phyloP scores from a whole-genome alignment of 1,140 invertebrate species.

The Philopotamus ludificatus region DNA sequence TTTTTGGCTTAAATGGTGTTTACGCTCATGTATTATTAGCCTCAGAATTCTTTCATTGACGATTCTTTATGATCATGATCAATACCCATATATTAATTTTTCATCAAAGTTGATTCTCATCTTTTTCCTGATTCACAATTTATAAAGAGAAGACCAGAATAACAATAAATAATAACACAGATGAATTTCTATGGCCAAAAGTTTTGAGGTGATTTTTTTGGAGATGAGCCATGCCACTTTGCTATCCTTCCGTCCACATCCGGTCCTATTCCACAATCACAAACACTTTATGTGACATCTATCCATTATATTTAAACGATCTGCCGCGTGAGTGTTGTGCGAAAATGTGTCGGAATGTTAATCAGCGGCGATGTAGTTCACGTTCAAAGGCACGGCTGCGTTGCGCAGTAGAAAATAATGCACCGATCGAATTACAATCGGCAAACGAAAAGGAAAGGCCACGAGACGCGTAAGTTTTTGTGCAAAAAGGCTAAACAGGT shows the following conservation, averaged over 20 bases:
- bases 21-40: too few species aligned
- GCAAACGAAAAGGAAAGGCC: conserved; percentile 12
- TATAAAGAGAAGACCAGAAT: too few species aligned
- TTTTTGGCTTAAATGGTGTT: too few species aligned
- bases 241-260: background rate
- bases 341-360: background rate
- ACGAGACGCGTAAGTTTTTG: background rate
- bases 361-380: background rate
- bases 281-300: background rate
- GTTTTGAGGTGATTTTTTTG: too few species aligned
- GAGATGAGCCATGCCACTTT: background rate
- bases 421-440: background rate
- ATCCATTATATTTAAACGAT: background rate
- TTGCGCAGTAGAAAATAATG: background rate
- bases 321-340: background rate
- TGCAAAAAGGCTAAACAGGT: conserved; percentile 4
- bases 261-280: background rate
- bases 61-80: too few species aligned
- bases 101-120: too few species aligned
- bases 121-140: too few species aligned
- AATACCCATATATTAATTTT: too few species aligned
- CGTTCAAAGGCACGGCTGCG: conserved; percentile 2
- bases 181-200: too few species aligned
- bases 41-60: too few species aligned
- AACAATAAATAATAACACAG: too few species aligned